phyloP scores from a whole-genome alignment of 1,140 invertebrate genomes.

The Danaus plexippus region DNA sequence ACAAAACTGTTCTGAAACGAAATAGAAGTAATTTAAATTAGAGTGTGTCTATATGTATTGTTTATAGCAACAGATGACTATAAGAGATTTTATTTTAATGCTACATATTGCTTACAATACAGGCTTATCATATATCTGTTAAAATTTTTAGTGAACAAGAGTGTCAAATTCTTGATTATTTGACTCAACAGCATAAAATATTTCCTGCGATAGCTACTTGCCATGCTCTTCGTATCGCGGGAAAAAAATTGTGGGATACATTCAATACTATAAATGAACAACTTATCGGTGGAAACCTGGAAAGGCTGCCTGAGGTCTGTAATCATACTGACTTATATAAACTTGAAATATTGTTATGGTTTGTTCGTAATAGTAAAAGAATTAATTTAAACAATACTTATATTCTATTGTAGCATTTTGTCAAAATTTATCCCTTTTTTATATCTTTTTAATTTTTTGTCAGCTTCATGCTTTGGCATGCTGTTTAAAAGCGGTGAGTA shows the following conservation, averaged over 20 bases:
- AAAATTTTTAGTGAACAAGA: conserved; percentile 78
- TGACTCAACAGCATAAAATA: conserved; percentile 93
- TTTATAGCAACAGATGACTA: too few relatives aligned
- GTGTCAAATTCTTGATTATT: conserved; percentile 92
- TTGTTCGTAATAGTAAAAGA: too few relatives aligned
- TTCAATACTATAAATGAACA: conserved; percentile 84
- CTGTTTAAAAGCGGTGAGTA: conserved; percentile 90
- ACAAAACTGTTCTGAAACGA: too few relatives aligned
- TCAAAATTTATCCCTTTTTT: too few relatives aligned
- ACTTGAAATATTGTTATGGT: neutral
- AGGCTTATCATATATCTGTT: too few relatives aligned
- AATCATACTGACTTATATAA: neutral
- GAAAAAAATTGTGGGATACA: conserved; percentile 82
- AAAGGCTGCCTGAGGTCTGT: conserved; percentile 83
- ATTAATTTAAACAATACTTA: too few relatives aligned
- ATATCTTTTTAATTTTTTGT: neutral
- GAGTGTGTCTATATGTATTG: too few relatives aligned
- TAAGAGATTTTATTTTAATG: too few relatives aligned
- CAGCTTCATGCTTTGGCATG: conserved; percentile 91
- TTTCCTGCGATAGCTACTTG: conserved; percentile 86
- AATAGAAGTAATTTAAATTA: too few relatives aligned
- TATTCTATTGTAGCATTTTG: too few relatives aligned
- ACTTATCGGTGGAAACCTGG: conserved; percentile 82
- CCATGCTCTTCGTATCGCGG: conserved; percentile 83
- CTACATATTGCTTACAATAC: too few relatives aligned